These are phyloP conservation scores for Pelobates fuscus DNA, from an alignment of 2,113 vertebrate genomes.

Conservation along the genomic window DNA sequence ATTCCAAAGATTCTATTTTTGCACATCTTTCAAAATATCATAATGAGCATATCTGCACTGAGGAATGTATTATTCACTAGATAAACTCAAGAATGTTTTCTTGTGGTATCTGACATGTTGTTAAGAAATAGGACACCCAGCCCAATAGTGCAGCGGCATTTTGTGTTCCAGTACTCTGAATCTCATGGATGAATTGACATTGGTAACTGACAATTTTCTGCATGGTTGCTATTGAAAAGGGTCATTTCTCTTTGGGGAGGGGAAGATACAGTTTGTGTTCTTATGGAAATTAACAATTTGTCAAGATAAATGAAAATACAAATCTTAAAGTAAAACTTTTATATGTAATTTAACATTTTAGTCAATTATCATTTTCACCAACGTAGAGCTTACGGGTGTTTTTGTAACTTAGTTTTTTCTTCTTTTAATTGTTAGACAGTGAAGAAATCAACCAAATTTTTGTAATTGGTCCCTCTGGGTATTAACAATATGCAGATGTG, in stretches of 20 bases:
- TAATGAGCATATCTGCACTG: background rate
- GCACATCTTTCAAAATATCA: background rate
- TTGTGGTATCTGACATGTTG: background rate
- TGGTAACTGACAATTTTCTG: conserved; percentile 37
- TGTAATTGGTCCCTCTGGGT: conserved; percentile 37
- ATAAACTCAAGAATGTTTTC: background rate
- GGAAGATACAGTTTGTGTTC: conserved; percentile 1
- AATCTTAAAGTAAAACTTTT: conserved; percentile 7
- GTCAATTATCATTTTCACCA: background rate
- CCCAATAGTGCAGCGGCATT: conserved; percentile 6
- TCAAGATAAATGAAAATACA: background rate
- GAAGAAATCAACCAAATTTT: conserved; percentile 9
- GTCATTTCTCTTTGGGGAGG: conserved; percentile 32
- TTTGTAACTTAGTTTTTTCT: background rate
- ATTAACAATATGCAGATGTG: conserved; percentile 35
- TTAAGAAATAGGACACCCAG: background rate
- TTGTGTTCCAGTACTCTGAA: conserved; percentile 13
- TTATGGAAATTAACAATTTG: conserved; percentile 15
- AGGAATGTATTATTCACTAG: background rate
- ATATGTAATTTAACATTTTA: conserved; percentile 2
- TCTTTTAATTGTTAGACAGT: background rate
- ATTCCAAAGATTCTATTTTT: background rate
- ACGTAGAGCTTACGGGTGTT: background rate
- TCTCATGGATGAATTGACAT: conserved; percentile 32
- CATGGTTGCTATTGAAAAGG: conserved; percentile 25